These are phyloP conservation scores for Sebastes melanostomus DNA, from an alignment of 2,797 vertebrate genomes.

Conservation along the genomic window DNA sequence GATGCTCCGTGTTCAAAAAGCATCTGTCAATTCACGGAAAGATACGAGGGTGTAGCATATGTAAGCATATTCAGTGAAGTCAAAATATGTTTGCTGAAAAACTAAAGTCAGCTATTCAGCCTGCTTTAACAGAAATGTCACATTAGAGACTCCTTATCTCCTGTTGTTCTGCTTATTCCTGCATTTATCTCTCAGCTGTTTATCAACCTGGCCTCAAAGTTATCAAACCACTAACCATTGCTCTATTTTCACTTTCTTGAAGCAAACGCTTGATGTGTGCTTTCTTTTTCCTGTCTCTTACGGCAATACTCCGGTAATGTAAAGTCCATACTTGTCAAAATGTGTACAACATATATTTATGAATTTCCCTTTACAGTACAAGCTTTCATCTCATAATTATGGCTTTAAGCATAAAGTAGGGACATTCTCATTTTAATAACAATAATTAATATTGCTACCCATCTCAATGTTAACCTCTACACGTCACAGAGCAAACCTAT, in stretches of 20 bases:
- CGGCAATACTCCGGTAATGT: neutral
- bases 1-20: constrained; percentile 34
- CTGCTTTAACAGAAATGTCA: neutral
- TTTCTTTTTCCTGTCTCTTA: neutral
- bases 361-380: neutral
- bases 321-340: neutral
- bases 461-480: neutral
- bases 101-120: constrained; percentile 4
- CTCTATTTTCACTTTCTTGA: neutral
- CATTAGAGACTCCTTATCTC: neutral
- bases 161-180: constrained; percentile 5
- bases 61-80: constrained; percentile 30
- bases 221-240: neutral
- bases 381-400: neutral
- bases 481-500: neutral
- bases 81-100: constrained; percentile 26
- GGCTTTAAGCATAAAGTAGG: neutral
- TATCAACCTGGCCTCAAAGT: neutral
- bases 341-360: neutral
- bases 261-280: neutral
- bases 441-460: neutral
- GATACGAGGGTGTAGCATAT: constrained; percentile 35
- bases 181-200: constrained; percentile 9
- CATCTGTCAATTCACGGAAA: constrained; percentile 42
- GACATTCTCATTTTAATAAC: neutral